phyloP scores from a whole-genome alignment of 2,888 invertebrate genomes.

The Caenorhabditis zanzibari region DNA sequence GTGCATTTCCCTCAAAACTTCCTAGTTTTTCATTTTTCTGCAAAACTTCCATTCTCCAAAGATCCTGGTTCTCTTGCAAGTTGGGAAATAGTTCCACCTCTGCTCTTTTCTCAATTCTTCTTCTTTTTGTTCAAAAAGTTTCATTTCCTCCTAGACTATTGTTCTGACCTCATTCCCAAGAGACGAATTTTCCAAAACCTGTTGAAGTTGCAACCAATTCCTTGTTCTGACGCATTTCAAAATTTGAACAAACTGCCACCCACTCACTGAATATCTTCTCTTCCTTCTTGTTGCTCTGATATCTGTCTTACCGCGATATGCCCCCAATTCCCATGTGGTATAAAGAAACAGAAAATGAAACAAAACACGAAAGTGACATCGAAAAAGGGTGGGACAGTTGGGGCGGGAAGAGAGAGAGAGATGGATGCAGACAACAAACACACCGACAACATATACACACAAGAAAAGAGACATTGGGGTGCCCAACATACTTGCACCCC shows the following conservation, averaged over 20 bases:
- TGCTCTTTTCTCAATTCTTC: background rate
- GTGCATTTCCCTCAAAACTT: too few species aligned
- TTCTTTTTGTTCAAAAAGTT: background rate
- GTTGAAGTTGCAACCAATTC: slow-evolving; percentile 18
- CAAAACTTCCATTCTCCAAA: slow-evolving; percentile 1
- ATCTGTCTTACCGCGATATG: slow-evolving; percentile 38
- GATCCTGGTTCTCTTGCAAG: background rate
- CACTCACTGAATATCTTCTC: slow-evolving; percentile 56
- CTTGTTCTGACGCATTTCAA: slow-evolving; percentile 51
- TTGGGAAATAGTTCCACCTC: slow-evolving; percentile 18
- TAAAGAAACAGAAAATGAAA: slow-evolving; percentile 54
- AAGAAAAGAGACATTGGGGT: slow-evolving; percentile 17
- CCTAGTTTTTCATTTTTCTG: background rate
- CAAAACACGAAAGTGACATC: slow-evolving; percentile 59
- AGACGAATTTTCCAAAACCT: slow-evolving; percentile 22
- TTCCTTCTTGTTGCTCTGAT: slow-evolving; percentile 5
- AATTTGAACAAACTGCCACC: slow-evolving; percentile 44
- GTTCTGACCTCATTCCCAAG: slow-evolving; percentile 28
- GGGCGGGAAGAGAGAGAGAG: background rate
- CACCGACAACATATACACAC: slow-evolving; percentile 59
- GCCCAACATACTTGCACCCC: slow-evolving; percentile 32
- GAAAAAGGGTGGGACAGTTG: slow-evolving; percentile 33
- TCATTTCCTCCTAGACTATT: slow-evolving; percentile 46
- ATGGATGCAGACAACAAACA: slow-evolving; percentile 60
- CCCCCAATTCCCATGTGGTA: slow-evolving; percentile 59